A percentile compares a stretch with the other conserved stretches of the same genome.
These are phyloP conservation scores for Ctenosaura bakeri DNA, from an alignment of 2,797 vertebrate genomes.

Conservation along the genomic window DNA sequence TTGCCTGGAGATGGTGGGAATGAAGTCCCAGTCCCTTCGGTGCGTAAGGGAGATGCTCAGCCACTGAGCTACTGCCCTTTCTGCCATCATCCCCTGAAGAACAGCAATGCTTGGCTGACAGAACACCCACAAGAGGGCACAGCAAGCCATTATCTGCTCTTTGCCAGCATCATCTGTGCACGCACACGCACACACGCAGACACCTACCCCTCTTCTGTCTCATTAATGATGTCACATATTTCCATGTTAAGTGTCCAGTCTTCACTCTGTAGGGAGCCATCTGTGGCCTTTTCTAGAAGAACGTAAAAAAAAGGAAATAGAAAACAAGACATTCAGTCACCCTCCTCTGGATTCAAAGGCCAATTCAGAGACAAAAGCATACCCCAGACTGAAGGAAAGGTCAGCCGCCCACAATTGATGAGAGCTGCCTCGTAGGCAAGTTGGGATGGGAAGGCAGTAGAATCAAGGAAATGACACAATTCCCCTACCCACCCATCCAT, in stretches of 20 bases:
- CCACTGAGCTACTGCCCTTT: not conserved
- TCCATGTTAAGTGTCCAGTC: conserved; percentile 99
- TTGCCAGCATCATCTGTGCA: too few relatives aligned
- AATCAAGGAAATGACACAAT: too few relatives aligned
- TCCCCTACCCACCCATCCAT: too few relatives aligned
- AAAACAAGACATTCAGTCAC: conserved; percentile 38
- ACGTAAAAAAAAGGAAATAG: conserved; percentile 39
- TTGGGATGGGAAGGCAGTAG: not conserved
- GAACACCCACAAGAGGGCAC: not conserved
- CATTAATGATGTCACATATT: conserved; percentile 99
- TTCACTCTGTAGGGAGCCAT: conserved; percentile 96
- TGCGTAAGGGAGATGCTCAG: too few relatives aligned
- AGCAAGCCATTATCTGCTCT: not conserved
- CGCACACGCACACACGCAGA: conserved; percentile 10
- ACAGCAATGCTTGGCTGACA: not conserved
- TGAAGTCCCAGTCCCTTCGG: not conserved
- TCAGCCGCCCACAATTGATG: too few relatives aligned
- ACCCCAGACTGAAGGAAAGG: not conserved
- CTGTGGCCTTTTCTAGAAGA: conserved; percentile 93
- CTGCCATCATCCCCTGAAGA: not conserved
- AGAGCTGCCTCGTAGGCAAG: not conserved
- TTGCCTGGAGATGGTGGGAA: not conserved
- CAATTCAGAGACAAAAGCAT: not conserved
- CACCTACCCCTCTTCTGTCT: conserved; percentile 98
- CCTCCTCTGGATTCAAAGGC: conserved; percentile 45